Evolutionary conservation across 2,888 invertebrate genomes (phyloP), one percentile per base, ranked within the genome.

Genomic region (Hirtodrosophila trivittata): DNA sequence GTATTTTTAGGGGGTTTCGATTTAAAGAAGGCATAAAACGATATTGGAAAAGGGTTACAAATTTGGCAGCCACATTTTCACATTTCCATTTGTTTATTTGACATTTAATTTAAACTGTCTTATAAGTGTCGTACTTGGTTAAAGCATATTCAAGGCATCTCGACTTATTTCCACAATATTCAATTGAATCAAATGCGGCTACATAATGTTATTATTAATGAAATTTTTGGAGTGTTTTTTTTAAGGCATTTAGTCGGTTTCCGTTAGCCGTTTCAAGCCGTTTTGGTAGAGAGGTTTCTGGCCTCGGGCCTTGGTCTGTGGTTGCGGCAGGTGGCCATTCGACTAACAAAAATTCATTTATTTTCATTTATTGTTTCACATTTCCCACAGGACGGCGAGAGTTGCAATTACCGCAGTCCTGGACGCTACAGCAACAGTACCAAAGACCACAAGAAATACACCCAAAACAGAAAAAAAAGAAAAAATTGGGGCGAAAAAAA

Each of bases 311-410:
- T 21, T 32, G 49, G 42, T 5, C 32, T 54, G 50, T 13, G 26
- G 50, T 55, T 55, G 35, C 47, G 69, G 62, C 66, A 68, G 69
- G 59, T 68, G 66, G 71, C 71, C 66, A 69, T 64, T 72, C 49
- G 75, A 63, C 80, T 86, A 71, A 82, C 83, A 82, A 77, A 84
- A 85, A 88, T 86, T 87, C 86, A 87, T 87, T 87, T 88, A 86
- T 88, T 87, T 88, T 87, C 88, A 86, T 87, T 88, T 87, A 87
- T 88, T 88, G 87, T 88, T 88, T 86, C 84, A 84, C 81, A 87
- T 86, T 87, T 88, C 87, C 87, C 87, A 62, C 56, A 87, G 87
- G 87, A 87, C 78, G 32, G 35, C 67, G 71, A 63, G 76, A 77
- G 82, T 86, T 81, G 82, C 82, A 83, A 86, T 83, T 83, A 86